Percentiles rank a stretch among this genome's conserved stretches.
Evolutionary conservation across 92 coral and sea anemone species (phyloP).

Genomic region (Anthopleura xanthogrammica): DNA sequence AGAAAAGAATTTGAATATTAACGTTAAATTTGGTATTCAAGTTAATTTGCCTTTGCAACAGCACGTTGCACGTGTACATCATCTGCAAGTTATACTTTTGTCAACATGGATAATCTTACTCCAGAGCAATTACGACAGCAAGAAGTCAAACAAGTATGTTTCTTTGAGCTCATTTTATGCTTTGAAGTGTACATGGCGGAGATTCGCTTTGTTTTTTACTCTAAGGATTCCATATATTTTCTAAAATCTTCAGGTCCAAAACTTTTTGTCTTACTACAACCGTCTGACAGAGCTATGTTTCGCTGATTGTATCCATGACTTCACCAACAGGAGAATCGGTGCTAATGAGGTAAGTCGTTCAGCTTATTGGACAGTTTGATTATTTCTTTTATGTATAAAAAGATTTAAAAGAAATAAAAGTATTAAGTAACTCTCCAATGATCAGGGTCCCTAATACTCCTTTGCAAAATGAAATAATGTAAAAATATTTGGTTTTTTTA

Average conservation of each 20-base stretch:
- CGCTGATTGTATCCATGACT: slow-evolving; percentile 93
- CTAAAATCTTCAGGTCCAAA: slow-evolving; percentile 70
- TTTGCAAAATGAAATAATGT: too few relatives aligned
- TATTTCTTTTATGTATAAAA: neutral
- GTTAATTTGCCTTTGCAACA: neutral
- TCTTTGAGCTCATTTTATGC: neutral
- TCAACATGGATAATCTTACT: slow-evolving; percentile 51
- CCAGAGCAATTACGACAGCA: slow-evolving; percentile 47
- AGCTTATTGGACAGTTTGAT: neutral
- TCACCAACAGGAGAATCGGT: slow-evolving; percentile 88
- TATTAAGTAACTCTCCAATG: too few relatives aligned
- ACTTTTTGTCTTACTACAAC: slow-evolving; percentile 87
- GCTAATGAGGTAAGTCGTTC: slow-evolving; percentile 68
- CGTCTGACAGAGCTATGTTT: slow-evolving; percentile 91
- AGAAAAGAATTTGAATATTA: neutral
- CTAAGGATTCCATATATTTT: neutral
- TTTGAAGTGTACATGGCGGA: too few relatives aligned
- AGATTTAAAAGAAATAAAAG: neutral
- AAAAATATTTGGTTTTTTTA: too few relatives aligned
- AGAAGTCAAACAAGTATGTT: slow-evolving; percentile 55
- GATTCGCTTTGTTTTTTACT: neutral
- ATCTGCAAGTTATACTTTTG: neutral
- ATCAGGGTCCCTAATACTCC: too few relatives aligned
- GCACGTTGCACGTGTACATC: neutral
- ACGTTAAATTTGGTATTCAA: neutral